Base-by-base conservation (phyloP, 1,140 invertebrate species). In the Drosophila pallidifrons region DNA sequence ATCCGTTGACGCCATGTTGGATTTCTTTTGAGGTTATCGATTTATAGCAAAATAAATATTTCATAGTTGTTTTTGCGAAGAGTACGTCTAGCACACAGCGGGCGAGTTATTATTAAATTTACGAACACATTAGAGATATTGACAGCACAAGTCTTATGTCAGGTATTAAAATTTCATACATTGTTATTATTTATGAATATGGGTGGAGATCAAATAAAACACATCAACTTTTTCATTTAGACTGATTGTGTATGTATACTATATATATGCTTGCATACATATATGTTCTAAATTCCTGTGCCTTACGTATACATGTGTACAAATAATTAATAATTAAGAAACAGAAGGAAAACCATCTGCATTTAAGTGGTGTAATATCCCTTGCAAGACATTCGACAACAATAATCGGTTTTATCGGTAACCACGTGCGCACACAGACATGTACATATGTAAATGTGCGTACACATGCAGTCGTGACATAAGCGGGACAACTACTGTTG, bases 1-100 rank as follows among this genome's bases (percentile, higher is more conserved):
- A 88, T 88, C 79, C 55, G 45, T 58, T 63, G 70, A 32, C 82
- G 85, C 83, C 83, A 87, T 87, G 30, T 87, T 87, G 85, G 13
- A 60, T 81, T 78, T 60, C 5, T 5, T 59, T 83, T 81, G 55
- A 82, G 82, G 82, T 86, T 85, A 85, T 66, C 43, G 68, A 77
- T 77, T 79, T 67, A 41, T 66, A 65, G 38, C 8, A 32, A 11
- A 2, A 38, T n/a, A 2, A 38, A 11, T 5, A 55, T 38, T 55
- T 20, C 8, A 20, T n/a, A 57, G 35, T 11, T 2, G 20, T 16
- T 57, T 41, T 8, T 35, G 2, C 30, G 51, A 30, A 52, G 13
- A 52, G 51, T n/a, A 32, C n/a, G 5, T 15, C n/a, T 28, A n/a
- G 1, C 1, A 2, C 1, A 13, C 13, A 52, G 10, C 20, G 20